Conservation (phyloP, 23 tunicate genomes). For the Styela plicata region DNA sequence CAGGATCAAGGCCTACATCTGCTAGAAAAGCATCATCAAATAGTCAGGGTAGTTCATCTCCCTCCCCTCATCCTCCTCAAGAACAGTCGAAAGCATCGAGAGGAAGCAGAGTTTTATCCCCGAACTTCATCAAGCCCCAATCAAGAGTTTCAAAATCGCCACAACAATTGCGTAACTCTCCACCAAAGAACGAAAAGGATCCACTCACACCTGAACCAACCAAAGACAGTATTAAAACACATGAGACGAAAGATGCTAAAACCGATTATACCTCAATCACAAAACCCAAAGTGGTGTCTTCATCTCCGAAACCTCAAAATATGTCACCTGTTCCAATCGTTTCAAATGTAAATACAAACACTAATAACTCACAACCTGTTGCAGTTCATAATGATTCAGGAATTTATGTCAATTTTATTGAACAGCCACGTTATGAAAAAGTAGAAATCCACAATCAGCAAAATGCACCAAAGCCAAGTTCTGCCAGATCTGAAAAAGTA, state of each 20-base stretch:
- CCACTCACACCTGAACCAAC: background rate
- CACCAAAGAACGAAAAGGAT: background rate
- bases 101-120: background rate
- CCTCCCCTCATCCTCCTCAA: slow-evolving; percentile 31
- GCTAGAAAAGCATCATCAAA: slow-evolving; percentile 21
- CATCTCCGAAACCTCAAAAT: background rate
- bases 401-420: slow-evolving; percentile 3
- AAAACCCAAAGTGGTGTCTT: background rate
- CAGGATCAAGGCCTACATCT: slow-evolving; percentile 14
- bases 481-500: background rate
- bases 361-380: background rate
- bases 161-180: background rate
- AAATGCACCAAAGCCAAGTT: background rate
- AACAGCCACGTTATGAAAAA: background rate
- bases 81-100: slow-evolving; percentile 17
- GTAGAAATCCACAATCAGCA: slow-evolving; percentile 1
- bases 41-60: slow-evolving; percentile 31
- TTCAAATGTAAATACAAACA: background rate
- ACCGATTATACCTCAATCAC: background rate
- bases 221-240: background rate
- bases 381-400: slow-evolving; percentile 12
- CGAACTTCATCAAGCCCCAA: background rate
- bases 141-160: background rate
- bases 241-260: background rate
- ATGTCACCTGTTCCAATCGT: background rate